Conservation (phyloP, 2,113 vertebrate species). For the Amblyornis subalaris region DNA sequence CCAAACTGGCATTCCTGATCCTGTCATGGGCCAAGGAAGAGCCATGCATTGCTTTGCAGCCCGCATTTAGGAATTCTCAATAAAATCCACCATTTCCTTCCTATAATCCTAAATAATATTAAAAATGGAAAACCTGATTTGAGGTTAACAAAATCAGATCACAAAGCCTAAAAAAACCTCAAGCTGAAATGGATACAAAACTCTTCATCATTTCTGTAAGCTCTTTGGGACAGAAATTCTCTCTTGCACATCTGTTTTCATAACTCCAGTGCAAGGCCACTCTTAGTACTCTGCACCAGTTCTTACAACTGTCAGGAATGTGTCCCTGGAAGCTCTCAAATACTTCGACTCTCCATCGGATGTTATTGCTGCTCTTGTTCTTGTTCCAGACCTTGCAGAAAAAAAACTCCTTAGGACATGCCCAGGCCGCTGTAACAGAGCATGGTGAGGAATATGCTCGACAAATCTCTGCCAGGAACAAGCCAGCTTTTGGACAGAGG, state of each 20-base stretch:
- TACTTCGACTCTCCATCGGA: neutral
- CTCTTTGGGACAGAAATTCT: neutral
- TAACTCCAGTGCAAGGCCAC: neutral
- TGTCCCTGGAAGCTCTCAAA: neutral
- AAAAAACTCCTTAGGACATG: neutral
- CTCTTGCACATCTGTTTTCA: neutral
- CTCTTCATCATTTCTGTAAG: neutral
- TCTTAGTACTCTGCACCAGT: neutral
- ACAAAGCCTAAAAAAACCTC: neutral
- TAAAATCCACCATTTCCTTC: neutral
- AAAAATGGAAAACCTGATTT: neutral
- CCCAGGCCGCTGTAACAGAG: neutral
- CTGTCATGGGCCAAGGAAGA: neutral
- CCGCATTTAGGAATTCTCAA: neutral
- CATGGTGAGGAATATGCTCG: neutral
- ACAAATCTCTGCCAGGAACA: slow-evolving; percentile 4
- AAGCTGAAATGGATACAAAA: neutral
- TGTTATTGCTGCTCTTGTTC: neutral
- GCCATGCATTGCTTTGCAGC: neutral
- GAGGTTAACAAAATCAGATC: neutral
- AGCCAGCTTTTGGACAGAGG: neutral
- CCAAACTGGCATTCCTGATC: neutral
- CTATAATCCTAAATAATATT: neutral
- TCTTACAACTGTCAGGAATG: neutral
- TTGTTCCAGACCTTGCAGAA: neutral